Evolutionary conservation across 2,888 invertebrate genomes (phyloP), one percentile per base, ranked within the genome.

Genomic region (Leptinotarsa rubiginosa): DNA sequence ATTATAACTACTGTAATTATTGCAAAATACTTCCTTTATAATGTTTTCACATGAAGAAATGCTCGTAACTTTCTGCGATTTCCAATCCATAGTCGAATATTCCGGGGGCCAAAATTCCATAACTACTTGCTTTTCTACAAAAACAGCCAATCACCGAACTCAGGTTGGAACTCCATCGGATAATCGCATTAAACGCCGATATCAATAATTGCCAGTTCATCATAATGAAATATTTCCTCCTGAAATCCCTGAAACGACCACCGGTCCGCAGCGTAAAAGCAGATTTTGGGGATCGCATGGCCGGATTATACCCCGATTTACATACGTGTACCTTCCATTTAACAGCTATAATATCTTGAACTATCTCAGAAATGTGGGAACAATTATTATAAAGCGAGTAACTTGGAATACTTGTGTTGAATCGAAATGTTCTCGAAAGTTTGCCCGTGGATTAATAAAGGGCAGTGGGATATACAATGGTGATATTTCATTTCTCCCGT

Each of bases 131-230:
- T n/a, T 50, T 50, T n/a, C 50, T 50, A 50, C 56, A 56, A 25
- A 56, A 56, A 56, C 22, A 56, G 22, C 56, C 15, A 22, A 56
- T 56, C 22, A 22, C 56, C 22, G 15, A 56, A 56, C 15, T 56
- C 22, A 22, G 12, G 20, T 0, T 15, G 20, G 56, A 56, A 56
- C 56, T 56, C 20, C 13, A 56, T 56, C 54, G 54, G 54, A 18
- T 56, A 56, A 56, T 56, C 56, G 22, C 25, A 56, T 56, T 56
- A 56, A 56, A 56, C 56, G 56, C 22, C 56, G 56, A 56, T 56
- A 56, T 56, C 56, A 56, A 56, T 56, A 56, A 56, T 56, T 56
- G 56, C 56, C 56, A 56, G 56, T 56, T 56, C 56, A 56, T 56
- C 56, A 56, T 56, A 20, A 56, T 56, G 22, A 56, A 56, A 56